Conservation (phyloP, 2,797 vertebrate species). For the Nasua narica region DNA sequence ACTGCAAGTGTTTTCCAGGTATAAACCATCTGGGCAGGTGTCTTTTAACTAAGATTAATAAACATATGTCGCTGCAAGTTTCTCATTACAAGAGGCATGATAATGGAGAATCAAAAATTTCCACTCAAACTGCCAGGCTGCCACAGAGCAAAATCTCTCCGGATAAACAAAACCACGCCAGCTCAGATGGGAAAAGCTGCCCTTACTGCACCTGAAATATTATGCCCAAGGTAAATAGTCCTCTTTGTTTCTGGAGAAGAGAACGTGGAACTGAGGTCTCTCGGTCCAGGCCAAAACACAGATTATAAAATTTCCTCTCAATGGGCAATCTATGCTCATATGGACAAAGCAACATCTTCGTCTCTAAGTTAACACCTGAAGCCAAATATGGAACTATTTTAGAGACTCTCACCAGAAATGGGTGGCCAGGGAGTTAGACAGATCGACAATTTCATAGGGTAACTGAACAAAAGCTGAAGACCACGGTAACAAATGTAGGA, state of each 20-base stretch:
- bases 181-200: neutral
- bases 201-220: neutral
- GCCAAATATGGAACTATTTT: neutral
- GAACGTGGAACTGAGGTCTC: neutral
- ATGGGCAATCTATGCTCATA: neutral
- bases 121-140: constrained; percentile 19
- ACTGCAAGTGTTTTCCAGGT: constrained; percentile 49
- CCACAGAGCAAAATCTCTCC: neutral
- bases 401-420: neutral
- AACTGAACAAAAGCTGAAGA: neutral
- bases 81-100: constrained; percentile 71
- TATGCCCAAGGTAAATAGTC: neutral
- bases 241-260: neutral
- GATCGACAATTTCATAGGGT: neutral
- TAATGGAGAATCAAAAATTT: constrained; percentile 54
- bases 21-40: constrained; percentile 67
- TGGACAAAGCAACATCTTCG: neutral
- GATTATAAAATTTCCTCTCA: neutral
- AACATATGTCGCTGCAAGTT: constrained; percentile 78
- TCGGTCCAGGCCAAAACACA: neutral
- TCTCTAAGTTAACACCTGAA: neutral
- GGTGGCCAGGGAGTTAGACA: neutral
- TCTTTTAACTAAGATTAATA: constrained; percentile 78
- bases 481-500: neutral
- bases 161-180: constrained; percentile 44